Evolutionary conservation across 2,797 vertebrate species (phyloP).

Genomic region (Alfaro cultratus): DNA sequence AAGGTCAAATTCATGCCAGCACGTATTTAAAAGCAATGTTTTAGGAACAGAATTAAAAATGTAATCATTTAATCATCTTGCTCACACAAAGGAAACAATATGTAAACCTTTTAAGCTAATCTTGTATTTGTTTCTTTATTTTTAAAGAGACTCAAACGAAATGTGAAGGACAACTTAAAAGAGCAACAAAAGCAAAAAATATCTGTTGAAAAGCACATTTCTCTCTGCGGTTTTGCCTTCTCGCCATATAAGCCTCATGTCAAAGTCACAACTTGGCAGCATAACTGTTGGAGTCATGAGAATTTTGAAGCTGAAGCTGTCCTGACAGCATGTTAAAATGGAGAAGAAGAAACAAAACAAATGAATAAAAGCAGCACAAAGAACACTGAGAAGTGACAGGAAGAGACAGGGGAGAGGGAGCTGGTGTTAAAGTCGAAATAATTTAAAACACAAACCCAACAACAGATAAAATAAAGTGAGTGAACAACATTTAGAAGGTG

Average conservation of each 20-base stretch:
- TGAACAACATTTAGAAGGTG: slow-evolving; percentile 32
- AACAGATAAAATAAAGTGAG: slow-evolving; percentile 26
- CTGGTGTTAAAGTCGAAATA: slow-evolving; percentile 3
- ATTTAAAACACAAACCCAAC: slow-evolving; percentile 15
- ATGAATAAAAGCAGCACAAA: background rate
- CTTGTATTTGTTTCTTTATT: background rate
- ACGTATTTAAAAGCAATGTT: background rate
- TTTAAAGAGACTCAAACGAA: background rate
- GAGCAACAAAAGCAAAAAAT: background rate
- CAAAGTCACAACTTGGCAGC: slow-evolving; percentile 14
- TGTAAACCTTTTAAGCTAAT: background rate
- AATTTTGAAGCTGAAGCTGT: slow-evolving; percentile 8
- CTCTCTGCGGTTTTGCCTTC: slow-evolving; percentile 5
- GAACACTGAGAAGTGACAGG: slow-evolving; percentile 21
- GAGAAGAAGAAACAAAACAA: background rate
- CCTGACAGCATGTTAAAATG: slow-evolving; percentile 20
- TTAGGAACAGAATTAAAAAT: background rate
- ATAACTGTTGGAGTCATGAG: slow-evolving; percentile 5
- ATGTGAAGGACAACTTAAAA: slow-evolving; percentile 9
- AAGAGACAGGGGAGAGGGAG: slow-evolving; percentile 13
- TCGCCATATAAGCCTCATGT: slow-evolving; percentile 9
- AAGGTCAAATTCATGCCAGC: background rate
- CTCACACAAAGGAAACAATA: background rate
- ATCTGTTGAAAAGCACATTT: slow-evolving; percentile 1
- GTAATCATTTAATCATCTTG: background rate